Conservation (phyloP, 2,888 invertebrate species). For the Argynnis bischoffii region DNA sequence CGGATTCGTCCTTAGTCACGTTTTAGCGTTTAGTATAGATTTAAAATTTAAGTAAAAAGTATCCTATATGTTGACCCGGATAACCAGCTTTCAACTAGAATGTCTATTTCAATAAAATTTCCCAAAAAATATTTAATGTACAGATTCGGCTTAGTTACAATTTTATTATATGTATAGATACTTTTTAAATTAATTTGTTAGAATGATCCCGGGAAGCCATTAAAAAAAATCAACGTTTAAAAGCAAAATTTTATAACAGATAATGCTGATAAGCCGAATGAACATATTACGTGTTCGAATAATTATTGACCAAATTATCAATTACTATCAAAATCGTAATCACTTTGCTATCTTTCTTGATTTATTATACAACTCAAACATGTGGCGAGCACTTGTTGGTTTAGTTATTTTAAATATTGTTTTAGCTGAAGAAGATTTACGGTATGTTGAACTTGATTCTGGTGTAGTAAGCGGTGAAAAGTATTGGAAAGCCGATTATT, state of each 20-base stretch:
- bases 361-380: constrained; percentile 41
- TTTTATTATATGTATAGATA: too few relatives aligned
- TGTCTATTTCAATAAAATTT: too few relatives aligned
- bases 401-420: constrained; percentile 44
- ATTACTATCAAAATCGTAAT: constrained; percentile 32
- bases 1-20: too few relatives aligned
- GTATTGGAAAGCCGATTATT: constrained; percentile 72
- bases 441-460: constrained; percentile 55
- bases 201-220: too few relatives aligned
- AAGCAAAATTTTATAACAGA: neutral
- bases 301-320: constrained; percentile 33
- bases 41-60: too few relatives aligned
- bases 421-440: constrained; percentile 46
- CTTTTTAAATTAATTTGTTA: too few relatives aligned
- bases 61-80: too few relatives aligned
- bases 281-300: constrained; percentile 39
- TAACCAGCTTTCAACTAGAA: too few relatives aligned
- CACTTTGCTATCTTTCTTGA: constrained; percentile 28
- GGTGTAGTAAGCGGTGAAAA: constrained; percentile 63
- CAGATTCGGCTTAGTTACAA: too few relatives aligned
- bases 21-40: too few relatives aligned
- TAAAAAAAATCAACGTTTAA: constrained; percentile 10
- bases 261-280: constrained; percentile 18
- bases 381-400: constrained; percentile 50
- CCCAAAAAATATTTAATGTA: too few relatives aligned